These are phyloP conservation scores for Lissocephala sabroskyi DNA, from an alignment of 2,888 invertebrate species.

Conservation along the genomic window DNA sequence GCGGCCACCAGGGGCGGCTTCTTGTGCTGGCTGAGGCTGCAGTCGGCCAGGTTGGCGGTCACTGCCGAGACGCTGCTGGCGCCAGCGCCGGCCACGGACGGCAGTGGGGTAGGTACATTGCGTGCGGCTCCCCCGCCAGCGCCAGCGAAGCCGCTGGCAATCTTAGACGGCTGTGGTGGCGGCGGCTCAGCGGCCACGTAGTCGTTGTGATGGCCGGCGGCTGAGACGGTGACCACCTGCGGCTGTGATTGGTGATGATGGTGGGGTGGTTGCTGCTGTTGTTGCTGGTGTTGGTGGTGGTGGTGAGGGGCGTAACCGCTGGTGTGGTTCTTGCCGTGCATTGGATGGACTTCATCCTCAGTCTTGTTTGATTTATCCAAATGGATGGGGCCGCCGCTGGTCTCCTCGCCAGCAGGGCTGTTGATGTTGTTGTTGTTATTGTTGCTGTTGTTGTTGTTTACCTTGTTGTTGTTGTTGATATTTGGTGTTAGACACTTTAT, in stretches of 20 bases:
- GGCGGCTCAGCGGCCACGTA: conserved; percentile 14
- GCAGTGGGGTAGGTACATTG: background rate
- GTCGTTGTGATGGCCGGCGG: conserved; percentile 11
- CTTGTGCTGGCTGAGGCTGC: conserved; percentile 60
- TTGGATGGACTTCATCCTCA: conserved; percentile 71
- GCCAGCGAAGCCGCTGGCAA: no score
- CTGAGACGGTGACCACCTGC: conserved; percentile 11
- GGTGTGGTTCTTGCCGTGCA: conserved; percentile 28
- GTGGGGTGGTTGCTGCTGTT: conserved; percentile 31
- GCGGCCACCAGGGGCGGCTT: conserved; percentile 53
- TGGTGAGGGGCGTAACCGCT: conserved; percentile 52
- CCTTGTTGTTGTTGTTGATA: conserved; percentile 62
- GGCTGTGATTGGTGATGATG: conserved; percentile 25
- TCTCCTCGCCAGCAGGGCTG: background rate
- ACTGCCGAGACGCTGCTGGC: conserved; percentile 71
- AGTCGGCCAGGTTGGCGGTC: conserved; percentile 72
- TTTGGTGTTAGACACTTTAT: conserved; percentile 73
- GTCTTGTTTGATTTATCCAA: conserved; percentile 81
- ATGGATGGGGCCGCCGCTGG: conserved; percentile 71
- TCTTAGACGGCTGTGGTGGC: conserved; percentile 22
- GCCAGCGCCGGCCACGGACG: conserved; percentile 40
- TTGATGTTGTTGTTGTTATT: conserved; percentile 12
- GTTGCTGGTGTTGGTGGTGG: conserved; percentile 25
- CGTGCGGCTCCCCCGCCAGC: no score
- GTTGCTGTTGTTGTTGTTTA: conserved; percentile 27